A percentile compares a stretch with the other conserved stretches of the same genome.
Conservation (phyloP, 2,888 invertebrate species). For the Apeira syringaria region DNA sequence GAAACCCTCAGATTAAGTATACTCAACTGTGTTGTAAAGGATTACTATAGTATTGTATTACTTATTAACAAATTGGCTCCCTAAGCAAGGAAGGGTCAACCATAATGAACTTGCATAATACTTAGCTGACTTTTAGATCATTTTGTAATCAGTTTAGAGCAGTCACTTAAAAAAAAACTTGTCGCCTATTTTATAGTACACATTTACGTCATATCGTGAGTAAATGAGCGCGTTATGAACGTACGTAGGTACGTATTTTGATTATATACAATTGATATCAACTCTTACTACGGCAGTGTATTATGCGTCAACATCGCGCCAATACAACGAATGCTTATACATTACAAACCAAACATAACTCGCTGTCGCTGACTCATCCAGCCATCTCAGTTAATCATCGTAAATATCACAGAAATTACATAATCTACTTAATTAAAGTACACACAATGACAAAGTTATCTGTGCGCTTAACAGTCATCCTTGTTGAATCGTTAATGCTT, state of each 20-base stretch:
- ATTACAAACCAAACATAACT: constrained; percentile 58
- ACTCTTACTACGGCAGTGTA: constrained; percentile 26
- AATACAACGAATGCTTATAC: constrained; percentile 34
- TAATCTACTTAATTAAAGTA: constrained; percentile 36
- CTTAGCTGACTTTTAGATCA: too few relatives aligned
- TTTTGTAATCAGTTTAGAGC: too few relatives aligned
- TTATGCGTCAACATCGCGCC: constrained; percentile 44
- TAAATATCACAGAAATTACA: constrained; percentile 77
- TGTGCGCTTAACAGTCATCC: constrained; percentile 11
- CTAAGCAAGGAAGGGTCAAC: too few relatives aligned
- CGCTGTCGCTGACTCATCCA: constrained; percentile 56
- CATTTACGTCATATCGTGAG: constrained; percentile 6
- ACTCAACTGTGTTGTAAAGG: too few relatives aligned
- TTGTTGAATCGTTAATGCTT: not conserved
- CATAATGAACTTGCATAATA: too few relatives aligned
- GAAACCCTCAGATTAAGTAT: too few relatives aligned
- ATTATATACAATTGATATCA: constrained; percentile 14
- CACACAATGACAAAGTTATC: constrained; percentile 20
- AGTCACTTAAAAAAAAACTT: too few relatives aligned
- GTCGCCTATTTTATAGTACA: too few relatives aligned
- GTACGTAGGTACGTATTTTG: not conserved
- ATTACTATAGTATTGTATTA: too few relatives aligned
- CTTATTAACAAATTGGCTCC: too few relatives aligned
- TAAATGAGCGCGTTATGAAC: not conserved
- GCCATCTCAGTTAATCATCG: constrained; percentile 59